Percentiles rank a stretch among this genome's conserved stretches.
Evolutionary conservation across 2,888 invertebrate genomes (phyloP).

Genomic region (Synergus japonicus): DNA sequence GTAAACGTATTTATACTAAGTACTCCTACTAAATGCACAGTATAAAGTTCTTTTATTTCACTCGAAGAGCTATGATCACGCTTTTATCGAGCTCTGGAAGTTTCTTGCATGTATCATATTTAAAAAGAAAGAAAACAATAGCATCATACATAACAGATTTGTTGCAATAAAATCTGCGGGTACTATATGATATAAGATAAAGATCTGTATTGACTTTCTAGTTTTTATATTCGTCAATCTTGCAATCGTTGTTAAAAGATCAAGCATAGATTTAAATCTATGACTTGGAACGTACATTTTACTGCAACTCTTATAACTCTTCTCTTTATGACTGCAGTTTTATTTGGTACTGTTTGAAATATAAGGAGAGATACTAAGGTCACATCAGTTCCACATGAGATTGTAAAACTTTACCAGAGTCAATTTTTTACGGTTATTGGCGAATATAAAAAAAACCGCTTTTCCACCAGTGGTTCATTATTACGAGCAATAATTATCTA

Average conservation of each 20-base stretch:
- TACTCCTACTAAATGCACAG: neutral
- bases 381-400: constrained; percentile 10
- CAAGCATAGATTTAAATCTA: constrained; percentile 13
- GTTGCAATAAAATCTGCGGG: neutral
- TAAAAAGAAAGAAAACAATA: neutral
- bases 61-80: neutral
- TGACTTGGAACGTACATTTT: constrained; percentile 27
- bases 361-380: constrained; percentile 21
- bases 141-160: neutral
- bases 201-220: neutral
- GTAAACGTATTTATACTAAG: neutral
- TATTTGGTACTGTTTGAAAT: constrained; percentile 20
- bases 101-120: neutral
- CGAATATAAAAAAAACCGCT: neutral
- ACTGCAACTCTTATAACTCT: constrained; percentile 22
- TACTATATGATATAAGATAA: neutral
- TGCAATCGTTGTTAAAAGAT: constrained; percentile 19
- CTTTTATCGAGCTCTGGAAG: neutral
- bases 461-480: neutral
- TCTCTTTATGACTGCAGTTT: constrained; percentile 34
- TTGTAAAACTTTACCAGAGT: neutral
- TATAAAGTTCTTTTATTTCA: neutral
- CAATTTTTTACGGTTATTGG: neutral
- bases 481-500: neutral
- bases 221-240: constrained; percentile 18